These are phyloP conservation scores for Pseudeuparius sepicola DNA, from an alignment of 2,888 invertebrate genomes.

Conservation along the genomic window DNA sequence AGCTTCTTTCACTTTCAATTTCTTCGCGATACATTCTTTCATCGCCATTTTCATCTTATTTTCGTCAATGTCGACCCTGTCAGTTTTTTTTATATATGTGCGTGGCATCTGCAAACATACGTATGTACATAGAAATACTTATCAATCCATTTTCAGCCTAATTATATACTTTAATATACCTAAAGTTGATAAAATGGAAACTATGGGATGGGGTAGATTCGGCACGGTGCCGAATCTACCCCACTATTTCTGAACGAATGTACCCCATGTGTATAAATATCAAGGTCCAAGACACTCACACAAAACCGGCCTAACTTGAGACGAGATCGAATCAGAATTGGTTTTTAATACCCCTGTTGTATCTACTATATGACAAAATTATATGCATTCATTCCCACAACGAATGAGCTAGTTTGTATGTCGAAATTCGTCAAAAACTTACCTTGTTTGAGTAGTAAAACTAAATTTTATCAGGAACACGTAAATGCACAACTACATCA, in stretches of 20 bases:
- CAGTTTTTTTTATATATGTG: conserved; percentile 9
- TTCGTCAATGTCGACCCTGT: conserved; percentile 11
- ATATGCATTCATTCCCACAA: too few species aligned
- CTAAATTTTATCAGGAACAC: too few species aligned
- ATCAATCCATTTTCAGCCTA: background rate
- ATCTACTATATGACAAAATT: too few species aligned
- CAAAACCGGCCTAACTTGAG: too few species aligned
- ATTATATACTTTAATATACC: conserved; percentile 2
- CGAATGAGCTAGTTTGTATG: too few species aligned
- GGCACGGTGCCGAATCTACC: conserved; percentile 7
- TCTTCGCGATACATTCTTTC: conserved; percentile 9
- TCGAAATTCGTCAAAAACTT: too few species aligned
- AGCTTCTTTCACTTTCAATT: conserved; percentile 6
- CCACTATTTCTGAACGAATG: conserved; percentile 8
- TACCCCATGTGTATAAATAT: too few species aligned
- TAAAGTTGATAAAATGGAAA: background rate
- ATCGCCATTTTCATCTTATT: conserved; percentile 7
- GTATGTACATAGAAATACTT: too few species aligned
- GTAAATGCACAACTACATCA: background rate
- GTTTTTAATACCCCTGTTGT: too few species aligned
- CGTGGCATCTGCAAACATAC: conserved; percentile 13
- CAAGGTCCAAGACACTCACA: too few species aligned
- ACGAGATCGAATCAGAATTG: too few species aligned
- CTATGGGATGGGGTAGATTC: conserved; percentile 10
- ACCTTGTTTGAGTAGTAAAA: too few species aligned